phyloP scores from a whole-genome alignment of 2,113 vertebrate species.

The Cromileptes altivelis region DNA sequence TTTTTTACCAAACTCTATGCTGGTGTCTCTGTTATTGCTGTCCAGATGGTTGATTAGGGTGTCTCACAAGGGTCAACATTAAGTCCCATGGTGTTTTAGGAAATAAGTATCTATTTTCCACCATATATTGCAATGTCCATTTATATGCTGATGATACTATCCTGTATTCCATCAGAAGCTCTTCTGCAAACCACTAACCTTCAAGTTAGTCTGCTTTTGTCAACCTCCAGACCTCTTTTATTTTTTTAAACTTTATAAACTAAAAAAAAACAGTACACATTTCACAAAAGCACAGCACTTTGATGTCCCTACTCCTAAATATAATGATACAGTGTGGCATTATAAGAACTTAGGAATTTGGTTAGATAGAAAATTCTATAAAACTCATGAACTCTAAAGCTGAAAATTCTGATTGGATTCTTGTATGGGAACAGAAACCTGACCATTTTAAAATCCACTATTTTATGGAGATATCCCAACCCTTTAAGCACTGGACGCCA shows the following conservation, averaged over 20 bases:
- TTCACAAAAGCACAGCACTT: not conserved
- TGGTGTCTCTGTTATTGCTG: not conserved
- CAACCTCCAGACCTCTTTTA: not conserved
- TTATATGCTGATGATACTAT: not conserved
- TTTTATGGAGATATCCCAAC: not conserved
- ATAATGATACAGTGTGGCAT: no score
- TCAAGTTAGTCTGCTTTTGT: not conserved
- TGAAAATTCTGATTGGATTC: not conserved
- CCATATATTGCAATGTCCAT: not conserved
- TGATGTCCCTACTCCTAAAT: not conserved
- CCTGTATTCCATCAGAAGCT: not conserved
- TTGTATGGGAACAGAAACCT: not conserved
- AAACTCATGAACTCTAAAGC: not conserved
- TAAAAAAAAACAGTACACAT: not conserved
- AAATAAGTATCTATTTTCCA: not conserved
- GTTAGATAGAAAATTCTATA: not conserved
- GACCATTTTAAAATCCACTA: not conserved
- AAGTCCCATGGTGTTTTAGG: not conserved
- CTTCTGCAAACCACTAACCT: not conserved
- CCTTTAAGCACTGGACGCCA: not conserved
- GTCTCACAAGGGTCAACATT: not conserved
- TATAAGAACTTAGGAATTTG: no score
- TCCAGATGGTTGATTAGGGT: not conserved
- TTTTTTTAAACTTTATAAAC: not conserved
- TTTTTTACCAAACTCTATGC: not conserved